A percentile compares a stretch with the other conserved stretches of the same genome.
Conservation (phyloP, 2,797 vertebrate species). For the Otolemur crassicaudatus region DNA sequence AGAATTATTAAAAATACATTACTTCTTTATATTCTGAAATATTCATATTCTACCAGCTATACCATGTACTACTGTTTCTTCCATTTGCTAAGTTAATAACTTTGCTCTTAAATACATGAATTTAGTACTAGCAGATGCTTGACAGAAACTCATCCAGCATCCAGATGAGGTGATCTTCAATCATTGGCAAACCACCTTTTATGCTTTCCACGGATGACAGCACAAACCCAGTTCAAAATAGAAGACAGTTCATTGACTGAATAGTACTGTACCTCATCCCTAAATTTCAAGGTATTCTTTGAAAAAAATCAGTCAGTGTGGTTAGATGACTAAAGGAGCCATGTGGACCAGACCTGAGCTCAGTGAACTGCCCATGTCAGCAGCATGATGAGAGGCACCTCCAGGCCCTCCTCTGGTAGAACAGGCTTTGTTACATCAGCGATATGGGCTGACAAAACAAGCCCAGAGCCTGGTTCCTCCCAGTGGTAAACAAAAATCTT, state of each 20-base stretch:
- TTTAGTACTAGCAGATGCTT: background rate
- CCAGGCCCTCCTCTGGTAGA: too few relatives aligned
- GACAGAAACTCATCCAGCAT: background rate
- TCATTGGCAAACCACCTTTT: background rate
- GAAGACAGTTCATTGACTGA: background rate
- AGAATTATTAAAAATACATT: background rate
- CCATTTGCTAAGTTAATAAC: background rate
- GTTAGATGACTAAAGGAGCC: background rate
- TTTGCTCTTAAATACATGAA: background rate
- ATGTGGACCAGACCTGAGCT: background rate
- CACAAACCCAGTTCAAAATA: slow-evolving; percentile 48
- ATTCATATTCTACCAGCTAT: background rate
- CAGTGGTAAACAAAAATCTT: background rate
- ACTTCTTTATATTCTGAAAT: slow-evolving; percentile 20
- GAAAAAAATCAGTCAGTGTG: background rate
- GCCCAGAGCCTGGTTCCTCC: background rate
- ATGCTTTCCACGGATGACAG: background rate
- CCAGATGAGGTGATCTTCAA: background rate
- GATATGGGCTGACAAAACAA: background rate
- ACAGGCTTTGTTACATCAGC: background rate
- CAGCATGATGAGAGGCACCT: background rate
- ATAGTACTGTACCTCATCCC: background rate
- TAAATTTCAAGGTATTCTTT: background rate
- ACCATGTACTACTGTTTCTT: background rate
- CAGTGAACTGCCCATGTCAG: background rate